A percentile compares a stretch with the other conserved stretches of the same genome.
Conservation (phyloP, 2,888 invertebrate species). For the Arenicola marina region DNA sequence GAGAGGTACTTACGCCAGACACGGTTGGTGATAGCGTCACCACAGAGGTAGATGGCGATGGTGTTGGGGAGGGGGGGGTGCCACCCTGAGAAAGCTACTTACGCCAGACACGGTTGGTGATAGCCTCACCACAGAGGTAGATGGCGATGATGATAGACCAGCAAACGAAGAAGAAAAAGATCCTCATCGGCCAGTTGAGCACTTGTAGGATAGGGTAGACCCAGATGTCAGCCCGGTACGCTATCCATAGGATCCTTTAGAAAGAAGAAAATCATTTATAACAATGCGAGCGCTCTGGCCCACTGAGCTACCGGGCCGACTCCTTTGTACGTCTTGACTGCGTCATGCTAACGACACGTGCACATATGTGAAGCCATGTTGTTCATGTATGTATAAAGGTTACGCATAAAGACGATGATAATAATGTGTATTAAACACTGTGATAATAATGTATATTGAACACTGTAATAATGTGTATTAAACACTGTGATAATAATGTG, state of each 20-base stretch:
- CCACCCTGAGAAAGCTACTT: no score
- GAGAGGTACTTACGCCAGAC: no score
- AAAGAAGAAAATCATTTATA: not conserved
- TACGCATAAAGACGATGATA: not conserved
- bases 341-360: no score
- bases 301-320: no score
- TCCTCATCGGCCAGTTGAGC: slow-evolving; percentile 73
- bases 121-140: slow-evolving; percentile 46
- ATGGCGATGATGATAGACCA: slow-evolving; percentile 44
- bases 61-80: no score
- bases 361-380: no score
- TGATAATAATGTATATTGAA: not conserved
- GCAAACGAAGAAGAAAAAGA: slow-evolving; percentile 70
- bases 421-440: not conserved
- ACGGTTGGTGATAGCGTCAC: no score
- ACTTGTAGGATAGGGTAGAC: slow-evolving; percentile 88
- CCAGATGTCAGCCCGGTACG: slow-evolving; percentile 72
- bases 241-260: slow-evolving; percentile 54
- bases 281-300: not conserved
- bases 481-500: not conserved
- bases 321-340: no score
- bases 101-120: slow-evolving; percentile 38
- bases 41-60: no score
- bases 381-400: not conserved
- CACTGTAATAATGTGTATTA: no score